Evolutionary conservation across 1,140 invertebrate species (phyloP), one percentile per base, ranked within the genome.

Genomic region (Pseudomyrmex gracilis): DNA sequence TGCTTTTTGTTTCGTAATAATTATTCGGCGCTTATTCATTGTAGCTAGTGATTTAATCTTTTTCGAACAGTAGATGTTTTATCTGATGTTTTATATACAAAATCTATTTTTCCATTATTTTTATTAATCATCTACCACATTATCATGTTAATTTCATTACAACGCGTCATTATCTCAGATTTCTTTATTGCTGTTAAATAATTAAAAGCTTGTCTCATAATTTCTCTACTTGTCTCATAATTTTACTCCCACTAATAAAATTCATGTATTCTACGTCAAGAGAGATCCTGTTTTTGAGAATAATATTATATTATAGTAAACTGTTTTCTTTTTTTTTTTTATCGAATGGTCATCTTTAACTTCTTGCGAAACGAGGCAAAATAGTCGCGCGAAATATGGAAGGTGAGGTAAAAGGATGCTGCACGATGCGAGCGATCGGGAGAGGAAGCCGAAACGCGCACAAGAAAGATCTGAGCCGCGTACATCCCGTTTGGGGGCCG

Each of bases 401-500:
- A 88, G 84, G 67, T 58, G 66, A 74, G 63, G 84, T 86, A 84
- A 86, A 86, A 89, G 90, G 87, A 90, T 83, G 89, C 74, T 85
- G 74, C 61, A 60, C 61, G 66, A 63, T 82, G 57, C 78, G 78
- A 83, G 17, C 73, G 61, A 74, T 58, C 55, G 77, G 77, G 51
- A 84, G 80, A 86, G 86, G 85, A 90, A 90, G 85, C 86, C 85
- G 45, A 82, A 82, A 82, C 70, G 49, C 17, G 71, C 71, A 71
- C 66, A 85, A 87, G 87, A 87, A 85, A 87, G 89, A 91, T 73
- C 84, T 76, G 89, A 85, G 86, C 64, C 87, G 87, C 80, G 89
- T 88, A 85, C 34, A 51, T 85, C 84, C 82, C 83, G 87, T 90
- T 90, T 83, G 89, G 87, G 88, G 88, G 88, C 89, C 85, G 88